phyloP scores from a whole-genome alignment of 2,888 invertebrate genomes.

The Pandemis corylana region DNA sequence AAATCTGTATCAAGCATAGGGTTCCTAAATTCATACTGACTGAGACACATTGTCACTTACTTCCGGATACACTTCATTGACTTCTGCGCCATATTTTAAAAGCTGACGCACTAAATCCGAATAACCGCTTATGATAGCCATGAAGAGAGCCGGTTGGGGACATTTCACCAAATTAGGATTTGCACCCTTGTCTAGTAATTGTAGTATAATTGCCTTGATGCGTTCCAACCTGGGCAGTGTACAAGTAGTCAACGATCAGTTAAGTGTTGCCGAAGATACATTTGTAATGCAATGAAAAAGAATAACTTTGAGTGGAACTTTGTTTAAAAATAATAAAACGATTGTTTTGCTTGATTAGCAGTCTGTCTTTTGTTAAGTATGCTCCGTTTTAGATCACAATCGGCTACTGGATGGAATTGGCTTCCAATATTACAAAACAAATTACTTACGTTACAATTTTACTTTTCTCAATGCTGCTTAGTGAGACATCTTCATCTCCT shows the following conservation, averaged over 20 bases:
- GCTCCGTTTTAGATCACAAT: too few species aligned
- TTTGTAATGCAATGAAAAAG: background rate
- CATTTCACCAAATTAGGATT: constrained; percentile 63
- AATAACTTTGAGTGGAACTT: background rate
- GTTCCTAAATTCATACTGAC: too few species aligned
- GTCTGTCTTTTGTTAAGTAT: too few species aligned
- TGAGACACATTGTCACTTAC: constrained; percentile 48
- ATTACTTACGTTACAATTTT: constrained; percentile 58
- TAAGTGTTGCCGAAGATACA: background rate
- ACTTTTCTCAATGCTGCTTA: constrained; percentile 51
- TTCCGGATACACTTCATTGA: constrained; percentile 65
- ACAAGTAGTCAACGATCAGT: constrained; percentile 30
- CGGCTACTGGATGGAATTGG: too few species aligned
- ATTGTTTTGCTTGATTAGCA: too few species aligned
- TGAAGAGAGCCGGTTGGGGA: constrained; percentile 68
- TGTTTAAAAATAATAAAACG: too few species aligned
- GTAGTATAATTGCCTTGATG: constrained; percentile 61
- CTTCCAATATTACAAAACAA: too few species aligned
- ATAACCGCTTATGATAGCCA: constrained; percentile 59
- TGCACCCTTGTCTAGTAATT: constrained; percentile 67
- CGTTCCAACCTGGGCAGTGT: constrained; percentile 61
- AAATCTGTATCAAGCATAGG: too few species aligned
- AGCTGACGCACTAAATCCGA: constrained; percentile 61
- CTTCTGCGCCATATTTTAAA: constrained; percentile 62
- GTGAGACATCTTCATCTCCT: constrained; percentile 51